A percentile compares a stretch with the other conserved stretches of the same genome.
Evolutionary conservation across 1,140 invertebrate genomes (phyloP).

Genomic region (Panulirus ornatus): DNA sequence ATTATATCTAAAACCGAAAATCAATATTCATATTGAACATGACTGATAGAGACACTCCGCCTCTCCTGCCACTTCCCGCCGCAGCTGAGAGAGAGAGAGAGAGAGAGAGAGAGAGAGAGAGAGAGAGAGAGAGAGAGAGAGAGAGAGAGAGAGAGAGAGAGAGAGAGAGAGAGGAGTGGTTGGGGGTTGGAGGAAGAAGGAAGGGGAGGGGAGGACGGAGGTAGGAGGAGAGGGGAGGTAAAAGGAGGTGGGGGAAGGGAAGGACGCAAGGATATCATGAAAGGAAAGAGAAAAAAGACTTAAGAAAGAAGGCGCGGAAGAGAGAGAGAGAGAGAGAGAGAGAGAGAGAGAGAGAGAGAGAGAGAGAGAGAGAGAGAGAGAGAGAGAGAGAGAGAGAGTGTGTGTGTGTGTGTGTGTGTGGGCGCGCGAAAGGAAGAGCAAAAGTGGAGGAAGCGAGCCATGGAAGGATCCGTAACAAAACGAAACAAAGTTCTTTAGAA

Average conservation of each 20-base stretch:
- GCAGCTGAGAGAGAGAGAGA: not conserved
- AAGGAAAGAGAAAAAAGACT: not conserved
- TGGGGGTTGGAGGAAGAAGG: not conserved
- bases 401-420: not conserved
- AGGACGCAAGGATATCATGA: not conserved
- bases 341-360: not conserved
- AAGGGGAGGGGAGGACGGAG: not conserved
- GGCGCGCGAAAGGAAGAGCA: not conserved
- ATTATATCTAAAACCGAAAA: conserved; percentile 58
- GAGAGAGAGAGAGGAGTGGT: not conserved
- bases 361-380: not conserved
- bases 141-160: not conserved
- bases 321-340: not conserved
- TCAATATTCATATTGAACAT: conserved; percentile 50
- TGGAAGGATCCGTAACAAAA: not conserved
- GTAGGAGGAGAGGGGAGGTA: not conserved
- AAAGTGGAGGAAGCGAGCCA: not conserved
- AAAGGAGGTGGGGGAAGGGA: not conserved
- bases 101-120: not conserved
- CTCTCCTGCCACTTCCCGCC: not conserved
- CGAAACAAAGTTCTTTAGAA: not conserved
- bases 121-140: not conserved
- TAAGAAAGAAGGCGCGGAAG: not conserved
- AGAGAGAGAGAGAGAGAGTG: not conserved
- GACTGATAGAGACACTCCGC: conserved; percentile 53